These are phyloP conservation scores for Sarcophaga bullata DNA, from an alignment of 1,140 invertebrate species.

Conservation along the genomic window DNA sequence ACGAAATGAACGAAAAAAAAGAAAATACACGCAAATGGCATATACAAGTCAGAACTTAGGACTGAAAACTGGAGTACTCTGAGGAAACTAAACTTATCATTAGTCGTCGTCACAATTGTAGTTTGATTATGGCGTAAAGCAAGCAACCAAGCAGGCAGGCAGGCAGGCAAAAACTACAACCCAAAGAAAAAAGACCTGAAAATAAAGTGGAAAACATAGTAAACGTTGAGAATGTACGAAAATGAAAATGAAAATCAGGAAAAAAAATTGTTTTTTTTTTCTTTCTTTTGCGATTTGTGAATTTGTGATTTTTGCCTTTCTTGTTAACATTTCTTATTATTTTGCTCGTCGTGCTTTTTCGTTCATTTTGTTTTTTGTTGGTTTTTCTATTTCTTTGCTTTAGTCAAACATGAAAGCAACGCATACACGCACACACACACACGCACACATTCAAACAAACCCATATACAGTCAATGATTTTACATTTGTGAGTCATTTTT, in stretches of 20 bases:
- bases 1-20: no score
- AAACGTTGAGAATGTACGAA: not conserved
- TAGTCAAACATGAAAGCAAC: no score
- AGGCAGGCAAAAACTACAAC: no score
- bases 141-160: no score
- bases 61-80: no score
- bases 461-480: not conserved
- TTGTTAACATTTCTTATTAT: slow-evolving; percentile 17
- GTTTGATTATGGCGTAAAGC: not conserved
- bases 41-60: not conserved
- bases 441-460: not conserved
- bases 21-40: not conserved
- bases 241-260: not conserved
- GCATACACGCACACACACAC: no score
- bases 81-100: not conserved
- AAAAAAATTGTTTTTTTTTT: not conserved
- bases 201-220: no score
- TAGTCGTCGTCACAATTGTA: not conserved
- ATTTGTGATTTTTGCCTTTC: not conserved
- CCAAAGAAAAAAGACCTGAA: no score
- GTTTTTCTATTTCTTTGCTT: not conserved
- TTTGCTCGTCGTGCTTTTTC: not conserved
- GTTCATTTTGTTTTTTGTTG: not conserved
- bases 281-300: no score
- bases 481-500: slow-evolving; percentile 2